phyloP scores from a whole-genome alignment of 1,140 invertebrate species.

The Manduca sexta region DNA sequence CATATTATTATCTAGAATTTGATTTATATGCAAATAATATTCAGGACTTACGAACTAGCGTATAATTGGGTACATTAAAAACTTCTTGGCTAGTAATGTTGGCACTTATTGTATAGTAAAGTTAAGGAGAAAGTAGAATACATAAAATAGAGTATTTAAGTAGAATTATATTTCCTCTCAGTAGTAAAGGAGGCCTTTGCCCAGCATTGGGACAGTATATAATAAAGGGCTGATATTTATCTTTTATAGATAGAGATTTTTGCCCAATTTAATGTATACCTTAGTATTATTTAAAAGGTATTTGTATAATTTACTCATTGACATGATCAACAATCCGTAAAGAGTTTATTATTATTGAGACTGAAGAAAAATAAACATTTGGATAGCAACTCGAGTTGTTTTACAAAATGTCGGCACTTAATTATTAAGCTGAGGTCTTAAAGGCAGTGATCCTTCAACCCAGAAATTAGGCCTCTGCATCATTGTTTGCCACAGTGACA shows the following conservation, averaged over 20 bases:
- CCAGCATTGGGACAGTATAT: too few relatives aligned
- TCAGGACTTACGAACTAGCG: too few relatives aligned
- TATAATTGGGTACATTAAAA: too few relatives aligned
- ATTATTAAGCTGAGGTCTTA: conserved; percentile 86
- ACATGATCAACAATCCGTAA: too few relatives aligned
- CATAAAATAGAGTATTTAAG: conserved; percentile 10
- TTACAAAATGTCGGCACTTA: conserved; percentile 32
- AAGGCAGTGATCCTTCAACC: conserved; percentile 91
- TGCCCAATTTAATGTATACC: too few relatives aligned
- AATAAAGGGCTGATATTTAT: too few relatives aligned
- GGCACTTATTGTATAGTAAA: conserved; percentile 6
- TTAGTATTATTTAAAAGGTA: too few relatives aligned
- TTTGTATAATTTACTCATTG: too few relatives aligned
- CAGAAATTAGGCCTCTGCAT: conserved; percentile 94
- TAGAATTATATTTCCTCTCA: neutral
- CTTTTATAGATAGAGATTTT: neutral
- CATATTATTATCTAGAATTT: neutral
- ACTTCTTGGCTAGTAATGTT: conserved; percentile 1
- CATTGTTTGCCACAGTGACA: conserved; percentile 95
- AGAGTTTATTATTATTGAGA: too few relatives aligned
- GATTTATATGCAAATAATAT: too few relatives aligned
- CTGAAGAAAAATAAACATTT: neutral
- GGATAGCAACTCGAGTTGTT: too few relatives aligned
- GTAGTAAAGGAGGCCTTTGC: too few relatives aligned
- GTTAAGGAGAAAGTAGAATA: neutral